phyloP scores from a whole-genome alignment of 2,113 vertebrate genomes.

The Ancistrus triradiatus region DNA sequence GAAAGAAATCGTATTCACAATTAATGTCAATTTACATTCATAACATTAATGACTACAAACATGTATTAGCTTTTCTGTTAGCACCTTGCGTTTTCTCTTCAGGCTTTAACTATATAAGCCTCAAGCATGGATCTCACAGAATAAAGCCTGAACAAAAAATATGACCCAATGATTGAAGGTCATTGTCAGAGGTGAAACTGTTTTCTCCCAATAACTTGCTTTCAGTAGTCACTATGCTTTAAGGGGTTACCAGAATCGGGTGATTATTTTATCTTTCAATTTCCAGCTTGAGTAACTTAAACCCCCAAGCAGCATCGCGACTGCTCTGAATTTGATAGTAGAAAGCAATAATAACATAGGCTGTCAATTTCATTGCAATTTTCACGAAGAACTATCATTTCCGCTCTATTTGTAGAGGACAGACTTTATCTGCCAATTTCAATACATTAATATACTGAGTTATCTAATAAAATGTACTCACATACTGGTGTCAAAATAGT shows the following conservation, averaged over 20 bases:
- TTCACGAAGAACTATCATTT: not conserved
- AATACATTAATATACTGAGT: too few relatives aligned
- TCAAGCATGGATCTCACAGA: not conserved
- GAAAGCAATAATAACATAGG: slow-evolving; percentile 3
- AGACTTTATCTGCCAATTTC: too few relatives aligned
- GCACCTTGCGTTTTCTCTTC: too few relatives aligned
- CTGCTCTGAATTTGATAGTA: not conserved
- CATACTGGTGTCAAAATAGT: too few relatives aligned
- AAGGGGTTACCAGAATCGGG: not conserved
- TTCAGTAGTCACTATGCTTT: not conserved
- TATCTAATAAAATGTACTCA: too few relatives aligned
- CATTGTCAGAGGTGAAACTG: not conserved
- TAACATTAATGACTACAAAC: slow-evolving; percentile 3
- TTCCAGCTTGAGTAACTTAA: not conserved
- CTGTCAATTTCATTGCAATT: not conserved
- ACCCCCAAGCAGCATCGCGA: not conserved
- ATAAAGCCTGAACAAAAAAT: not conserved
- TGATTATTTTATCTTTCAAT: slow-evolving; percentile 13
- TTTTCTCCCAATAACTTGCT: not conserved
- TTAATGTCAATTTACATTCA: slow-evolving; percentile 32
- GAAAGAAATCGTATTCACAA: slow-evolving; percentile 24
- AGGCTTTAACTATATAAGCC: not conserved
- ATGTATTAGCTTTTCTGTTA: not conserved
- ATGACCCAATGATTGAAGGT: not conserved
- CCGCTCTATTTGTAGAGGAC: not conserved